A percentile compares a stretch with the other conserved stretches of the same genome.
Conservation (phyloP, 2,113 vertebrate species). For the Miniopterus natalensis region DNA sequence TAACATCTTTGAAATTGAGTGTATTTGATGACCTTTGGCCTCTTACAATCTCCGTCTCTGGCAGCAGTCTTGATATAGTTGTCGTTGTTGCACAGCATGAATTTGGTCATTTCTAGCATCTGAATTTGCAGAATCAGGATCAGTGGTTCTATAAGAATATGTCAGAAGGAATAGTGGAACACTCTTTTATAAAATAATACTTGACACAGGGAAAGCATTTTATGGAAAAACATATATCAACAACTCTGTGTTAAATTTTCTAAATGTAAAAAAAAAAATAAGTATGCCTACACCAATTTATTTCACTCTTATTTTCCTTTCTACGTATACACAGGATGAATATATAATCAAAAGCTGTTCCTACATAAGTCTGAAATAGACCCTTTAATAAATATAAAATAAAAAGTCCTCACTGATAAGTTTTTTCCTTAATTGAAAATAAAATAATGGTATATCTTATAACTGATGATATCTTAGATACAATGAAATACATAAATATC, state of each 20-base stretch:
- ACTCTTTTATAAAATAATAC: neutral
- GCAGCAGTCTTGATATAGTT: neutral
- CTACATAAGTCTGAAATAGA: neutral
- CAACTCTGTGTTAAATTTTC: neutral
- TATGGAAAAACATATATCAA: neutral
- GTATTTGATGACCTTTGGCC: neutral
- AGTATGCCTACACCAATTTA: neutral
- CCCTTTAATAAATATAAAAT: slow-evolving; percentile 7
- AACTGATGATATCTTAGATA: neutral
- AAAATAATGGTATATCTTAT: neutral
- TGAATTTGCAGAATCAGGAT: neutral
- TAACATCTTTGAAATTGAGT: neutral
- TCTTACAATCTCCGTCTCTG: neutral
- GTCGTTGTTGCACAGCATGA: neutral
- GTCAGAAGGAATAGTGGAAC: neutral
- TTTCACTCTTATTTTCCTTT: slow-evolving; percentile 4
- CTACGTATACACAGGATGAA: neutral
- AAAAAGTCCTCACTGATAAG: neutral
- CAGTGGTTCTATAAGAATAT: neutral
- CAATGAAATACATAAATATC: neutral
- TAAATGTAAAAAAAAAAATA: slow-evolving; percentile 39
- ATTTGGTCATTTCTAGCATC: neutral
- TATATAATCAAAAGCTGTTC: neutral
- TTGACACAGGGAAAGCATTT: neutral
- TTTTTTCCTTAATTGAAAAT: neutral